Evolutionary conservation across 2,888 invertebrate genomes (phyloP), one percentile per base, ranked within the genome.

Genomic region (Athrips mouffetella): DNA sequence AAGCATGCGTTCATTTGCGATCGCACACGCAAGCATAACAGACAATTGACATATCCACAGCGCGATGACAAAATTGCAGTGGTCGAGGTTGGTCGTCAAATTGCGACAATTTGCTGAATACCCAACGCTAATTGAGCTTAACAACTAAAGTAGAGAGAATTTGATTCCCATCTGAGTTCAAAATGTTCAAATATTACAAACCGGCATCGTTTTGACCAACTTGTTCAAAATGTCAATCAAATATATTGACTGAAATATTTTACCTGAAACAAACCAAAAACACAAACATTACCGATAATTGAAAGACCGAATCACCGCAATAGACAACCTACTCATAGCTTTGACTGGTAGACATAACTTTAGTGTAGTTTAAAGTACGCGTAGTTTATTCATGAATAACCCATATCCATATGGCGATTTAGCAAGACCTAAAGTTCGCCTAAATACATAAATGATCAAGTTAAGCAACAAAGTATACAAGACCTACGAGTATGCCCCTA

Each of bases 361-460:
- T n/a, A n/a, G n/a, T n/a, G n/a, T n/a, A n/a, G n/a, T n/a, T n/a
- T n/a, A n/a, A n/a, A n/a, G n/a, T n/a, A n/a, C n/a, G n/a, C n/a
- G n/a, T n/a, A n/a, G n/a, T n/a, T n/a, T n/a, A n/a, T n/a, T n/a
- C n/a, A n/a, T n/a, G n/a, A n/a, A n/a, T n/a, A n/a, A n/a, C n/a
- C n/a, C n/a, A n/a, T n/a, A n/a, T n/a, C n/a, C n/a, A 33, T 16
- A 13, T 33, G 16, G 13, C 13, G 33, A 40, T 48, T 42, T 41
- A 21, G 39, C 40, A 49, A 49, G 54, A 59, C 65, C 72, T 57
- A 62, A 65, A 57, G 57, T 65, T 65, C 55, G 68, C 73, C 76
- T 52, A 75, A 62, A 63, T 75, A 62, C 72, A 75, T 70, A 69
- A 63, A 59, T 61, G 55, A 72, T 63, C 59, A 50, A 65, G 63